A percentile compares a stretch with the other conserved stretches of the same genome.
Evolutionary conservation across 2,113 vertebrate genomes (phyloP).

Genomic region (Perca fluviatilis): DNA sequence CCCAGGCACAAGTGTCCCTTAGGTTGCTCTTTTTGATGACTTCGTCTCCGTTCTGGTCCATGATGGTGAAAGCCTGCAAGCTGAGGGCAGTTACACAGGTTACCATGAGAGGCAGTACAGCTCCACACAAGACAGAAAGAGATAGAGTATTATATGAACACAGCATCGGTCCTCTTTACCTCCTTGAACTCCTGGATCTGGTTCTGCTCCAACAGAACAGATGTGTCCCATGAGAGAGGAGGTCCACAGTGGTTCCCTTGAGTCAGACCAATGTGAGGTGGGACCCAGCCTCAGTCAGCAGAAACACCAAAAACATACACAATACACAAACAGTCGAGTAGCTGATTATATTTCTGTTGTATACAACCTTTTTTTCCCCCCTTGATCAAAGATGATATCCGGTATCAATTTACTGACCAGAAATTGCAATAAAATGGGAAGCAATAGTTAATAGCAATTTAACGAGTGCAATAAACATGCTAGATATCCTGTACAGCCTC

Average conservation of each 20-base stretch:
- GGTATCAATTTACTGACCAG: background rate
- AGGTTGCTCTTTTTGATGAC: background rate
- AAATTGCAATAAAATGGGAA: background rate
- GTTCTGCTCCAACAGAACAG: slow-evolving; percentile 20
- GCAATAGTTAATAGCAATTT: background rate
- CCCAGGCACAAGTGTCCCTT: background rate
- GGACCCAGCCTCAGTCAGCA: background rate
- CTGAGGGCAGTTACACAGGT: background rate
- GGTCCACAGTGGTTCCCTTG: background rate
- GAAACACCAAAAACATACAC: background rate
- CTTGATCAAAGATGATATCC: background rate
- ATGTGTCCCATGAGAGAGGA: background rate
- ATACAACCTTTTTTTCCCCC: background rate
- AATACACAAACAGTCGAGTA: background rate
- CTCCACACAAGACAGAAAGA: background rate
- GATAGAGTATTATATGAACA: background rate
- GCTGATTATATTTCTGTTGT: background rate
- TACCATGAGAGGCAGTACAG: slow-evolving; percentile 28
- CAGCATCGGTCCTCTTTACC: background rate
- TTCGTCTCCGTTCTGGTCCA: background rate
- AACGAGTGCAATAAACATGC: background rate
- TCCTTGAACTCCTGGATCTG: slow-evolving; percentile 20
- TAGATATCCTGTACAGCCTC: background rate
- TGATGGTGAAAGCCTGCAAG: slow-evolving; percentile 8
- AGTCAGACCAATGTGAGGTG: background rate